These are phyloP conservation scores for Sinocyclocheilus rhinocerous DNA, from an alignment of 2,113 vertebrate species.

Conservation along the genomic window DNA sequence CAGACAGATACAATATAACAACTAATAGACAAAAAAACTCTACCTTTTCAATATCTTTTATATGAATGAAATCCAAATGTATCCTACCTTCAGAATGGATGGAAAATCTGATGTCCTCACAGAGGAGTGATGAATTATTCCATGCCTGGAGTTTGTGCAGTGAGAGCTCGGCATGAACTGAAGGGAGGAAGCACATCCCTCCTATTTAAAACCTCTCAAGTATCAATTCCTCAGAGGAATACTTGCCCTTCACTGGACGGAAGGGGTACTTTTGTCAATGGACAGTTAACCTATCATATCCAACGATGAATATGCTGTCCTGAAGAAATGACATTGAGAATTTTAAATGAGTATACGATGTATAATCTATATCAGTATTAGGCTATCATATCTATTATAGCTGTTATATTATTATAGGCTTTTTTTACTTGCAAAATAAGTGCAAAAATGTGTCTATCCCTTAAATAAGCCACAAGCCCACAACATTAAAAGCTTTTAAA, in stretches of 20 bases:
- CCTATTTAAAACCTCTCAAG: conserved; percentile 55
- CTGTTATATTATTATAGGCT: background rate
- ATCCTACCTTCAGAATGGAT: conserved; percentile 41
- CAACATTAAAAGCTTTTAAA: background rate
- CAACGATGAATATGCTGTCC: conserved; percentile 4
- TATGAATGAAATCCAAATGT: background rate
- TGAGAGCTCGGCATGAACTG: conserved; percentile 40
- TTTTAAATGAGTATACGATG: conserved; percentile 16
- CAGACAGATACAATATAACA: background rate
- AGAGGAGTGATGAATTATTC: background rate
- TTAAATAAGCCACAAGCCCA: background rate
- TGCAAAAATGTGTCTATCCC: background rate
- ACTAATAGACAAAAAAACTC: background rate
- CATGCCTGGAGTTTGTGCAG: conserved; percentile 34
- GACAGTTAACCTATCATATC: conserved; percentile 42
- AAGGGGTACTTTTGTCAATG: conserved; percentile 33
- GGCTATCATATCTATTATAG: background rate
- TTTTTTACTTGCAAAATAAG: conserved; percentile 9
- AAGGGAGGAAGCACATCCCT: conserved; percentile 36
- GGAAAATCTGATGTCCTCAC: conserved; percentile 16
- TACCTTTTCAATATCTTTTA: background rate
- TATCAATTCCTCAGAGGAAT: conserved; percentile 53
- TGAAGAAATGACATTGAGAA: conserved; percentile 28
- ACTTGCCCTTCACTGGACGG: conserved; percentile 48
- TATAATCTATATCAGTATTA: conserved; percentile 1